These are phyloP conservation scores for Cerceris ruficornis DNA, from an alignment of 2,888 invertebrate genomes.

Conservation along the genomic window DNA sequence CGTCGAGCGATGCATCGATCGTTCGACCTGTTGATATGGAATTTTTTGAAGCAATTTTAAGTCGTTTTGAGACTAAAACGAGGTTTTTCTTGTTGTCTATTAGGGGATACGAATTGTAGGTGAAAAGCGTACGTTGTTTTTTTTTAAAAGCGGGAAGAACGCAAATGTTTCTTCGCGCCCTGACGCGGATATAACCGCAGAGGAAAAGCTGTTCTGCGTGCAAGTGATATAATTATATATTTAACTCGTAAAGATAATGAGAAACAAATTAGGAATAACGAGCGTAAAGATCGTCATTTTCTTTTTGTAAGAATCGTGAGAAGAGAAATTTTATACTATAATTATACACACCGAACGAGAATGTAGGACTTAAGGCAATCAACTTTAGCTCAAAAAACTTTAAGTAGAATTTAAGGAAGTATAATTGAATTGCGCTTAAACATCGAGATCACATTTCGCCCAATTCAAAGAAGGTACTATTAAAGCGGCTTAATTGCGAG, in stretches of 20 bases:
- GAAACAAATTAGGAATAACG: constrained; percentile 50
- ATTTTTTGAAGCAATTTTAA: constrained; percentile 16
- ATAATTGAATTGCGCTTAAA: constrained; percentile 48
- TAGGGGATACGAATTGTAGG: background rate
- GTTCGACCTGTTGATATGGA: constrained; percentile 12
- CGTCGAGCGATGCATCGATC: constrained; percentile 4
- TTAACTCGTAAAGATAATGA: constrained; percentile 50
- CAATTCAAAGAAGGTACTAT: constrained; percentile 38
- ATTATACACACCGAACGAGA: constrained; percentile 34
- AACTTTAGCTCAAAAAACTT: constrained; percentile 59
- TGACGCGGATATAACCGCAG: constrained; percentile 31
- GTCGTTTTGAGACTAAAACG: constrained; percentile 18
- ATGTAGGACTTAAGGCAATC: constrained; percentile 49
- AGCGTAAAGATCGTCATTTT: constrained; percentile 47
- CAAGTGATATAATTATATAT: constrained; percentile 65
- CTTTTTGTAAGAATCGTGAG: constrained; percentile 36
- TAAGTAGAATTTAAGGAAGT: constrained; percentile 41
- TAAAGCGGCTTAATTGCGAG: constrained; percentile 27
- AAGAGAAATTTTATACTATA: constrained; percentile 58
- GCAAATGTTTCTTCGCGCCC: constrained; percentile 30
- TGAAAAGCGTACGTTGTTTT: constrained; percentile 12
- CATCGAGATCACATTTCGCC: constrained; percentile 20
- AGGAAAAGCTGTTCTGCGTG: constrained; percentile 36
- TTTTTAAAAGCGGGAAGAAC: background rate
- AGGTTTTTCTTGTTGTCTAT: constrained; percentile 18